Base-by-base conservation (phyloP, 2,797 vertebrate genomes). In the Danionella dracula region DNA sequence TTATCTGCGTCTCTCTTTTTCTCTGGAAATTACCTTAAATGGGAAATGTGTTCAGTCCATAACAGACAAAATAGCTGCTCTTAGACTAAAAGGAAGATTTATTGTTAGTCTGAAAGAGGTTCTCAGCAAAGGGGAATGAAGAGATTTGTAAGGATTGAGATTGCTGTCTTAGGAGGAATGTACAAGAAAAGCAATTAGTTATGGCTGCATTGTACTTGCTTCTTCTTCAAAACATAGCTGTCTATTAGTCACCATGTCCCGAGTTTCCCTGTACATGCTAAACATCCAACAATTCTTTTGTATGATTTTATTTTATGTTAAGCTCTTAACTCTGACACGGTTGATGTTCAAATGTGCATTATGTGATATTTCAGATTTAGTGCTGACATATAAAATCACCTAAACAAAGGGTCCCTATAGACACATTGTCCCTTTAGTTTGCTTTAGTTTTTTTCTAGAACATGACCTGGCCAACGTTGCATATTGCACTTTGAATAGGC, bases 131-230 rank as follows among this genome's bases (percentile, higher is more conserved):
- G 40, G 19, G 49, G 51, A 73, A 73, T 62, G 32, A 64, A 64
- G 56, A 74, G 63, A 79, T 78, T 77, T 77, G 23, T 68, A 72
- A 67, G 64, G 74, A 54, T 72, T 73, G 49, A 60, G 29, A 61
- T 40, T 15, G 37, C 45, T 46, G 44, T 57, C 51, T 80, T 77
- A 67, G 46, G 35, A 40, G 55, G 56, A 66, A 69, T 55, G 53
- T 63, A 19, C 11, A 74, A 75, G 55, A 74, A 3, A 78, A 76
- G 38, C 55, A 62, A 72, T 37, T 53, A 46, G 16, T 12, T 69
- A 32, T 23, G 67, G 46, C 34, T 15, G 21, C 13, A n/a, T 21
- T 7, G 15, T 32, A 50, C 29, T 4, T 16, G 20, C 27, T 17
- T 40, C 23, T 21, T 54, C 20, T 21, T 38, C 17, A 54, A 45